phyloP scores from a whole-genome alignment of 2,888 invertebrate species.

The Pterobdella sp. region DNA sequence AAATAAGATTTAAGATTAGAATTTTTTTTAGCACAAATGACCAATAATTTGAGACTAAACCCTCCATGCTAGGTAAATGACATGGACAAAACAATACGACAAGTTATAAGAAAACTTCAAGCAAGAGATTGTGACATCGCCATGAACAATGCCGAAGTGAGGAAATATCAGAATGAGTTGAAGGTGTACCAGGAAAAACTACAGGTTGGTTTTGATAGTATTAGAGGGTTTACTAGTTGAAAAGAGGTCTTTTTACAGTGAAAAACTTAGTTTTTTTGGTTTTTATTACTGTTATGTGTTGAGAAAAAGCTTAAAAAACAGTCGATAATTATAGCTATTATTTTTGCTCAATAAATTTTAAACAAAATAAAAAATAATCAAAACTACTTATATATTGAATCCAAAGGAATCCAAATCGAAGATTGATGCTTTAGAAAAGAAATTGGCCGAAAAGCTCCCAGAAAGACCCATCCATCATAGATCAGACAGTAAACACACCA shows the following conservation, averaged over 20 bases:
- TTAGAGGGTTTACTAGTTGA: constrained; percentile 38
- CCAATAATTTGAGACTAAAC: no score
- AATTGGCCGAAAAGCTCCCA: constrained; percentile 19
- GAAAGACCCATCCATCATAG: neutral
- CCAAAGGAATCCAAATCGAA: constrained; percentile 31
- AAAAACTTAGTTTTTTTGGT: constrained; percentile 30
- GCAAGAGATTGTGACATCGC: constrained; percentile 33
- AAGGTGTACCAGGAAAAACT: constrained; percentile 32
- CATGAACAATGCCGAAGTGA: constrained; percentile 31
- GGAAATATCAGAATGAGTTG: constrained; percentile 38
- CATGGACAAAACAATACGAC: constrained; percentile 42
- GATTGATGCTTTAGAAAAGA: constrained; percentile 28
- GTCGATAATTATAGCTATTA: no score
- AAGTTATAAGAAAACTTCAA: constrained; percentile 34
- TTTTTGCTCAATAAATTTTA: no score
- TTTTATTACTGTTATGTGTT: constrained; percentile 10
- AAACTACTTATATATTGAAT: no score
- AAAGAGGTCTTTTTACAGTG: constrained; percentile 38
- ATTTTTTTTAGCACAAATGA: no score
- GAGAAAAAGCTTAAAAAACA: no score
- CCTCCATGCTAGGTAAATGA: constrained; percentile 38
- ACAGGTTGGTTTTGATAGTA: neutral
- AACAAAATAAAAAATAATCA: no score
- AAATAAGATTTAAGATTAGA: no score
- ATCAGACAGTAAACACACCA: neutral